Conservation (phyloP, 2,113 vertebrate genomes). For the Euleptes europaea region DNA sequence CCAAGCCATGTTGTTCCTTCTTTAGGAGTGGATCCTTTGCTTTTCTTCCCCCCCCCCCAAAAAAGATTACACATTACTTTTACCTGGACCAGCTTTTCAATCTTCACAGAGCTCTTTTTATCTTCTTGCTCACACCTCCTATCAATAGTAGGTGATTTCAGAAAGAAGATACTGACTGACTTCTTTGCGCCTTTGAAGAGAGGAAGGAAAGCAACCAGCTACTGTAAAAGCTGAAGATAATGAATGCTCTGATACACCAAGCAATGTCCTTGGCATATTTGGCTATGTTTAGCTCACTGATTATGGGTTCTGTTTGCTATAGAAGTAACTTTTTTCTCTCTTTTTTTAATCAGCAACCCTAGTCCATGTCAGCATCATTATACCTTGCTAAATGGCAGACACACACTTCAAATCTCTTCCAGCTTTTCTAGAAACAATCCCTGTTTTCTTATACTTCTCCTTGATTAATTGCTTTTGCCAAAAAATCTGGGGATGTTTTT, state of each 20-base stretch:
- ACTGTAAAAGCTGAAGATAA: not conserved
- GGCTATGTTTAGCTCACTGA: slow-evolving; percentile 9
- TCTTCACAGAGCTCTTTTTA: not conserved
- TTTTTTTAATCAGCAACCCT: not conserved
- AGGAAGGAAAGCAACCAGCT: not conserved
- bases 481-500: not conserved
- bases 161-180: not conserved
- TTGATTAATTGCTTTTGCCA: not conserved
- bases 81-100: not conserved
- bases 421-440: not conserved
- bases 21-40: not conserved
- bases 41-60: not conserved
- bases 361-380: not conserved
- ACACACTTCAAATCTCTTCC: no score
- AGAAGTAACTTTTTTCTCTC: not conserved
- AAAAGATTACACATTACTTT: not conserved
- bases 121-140: not conserved
- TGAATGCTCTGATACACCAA: slow-evolving; percentile 4
- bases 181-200: slow-evolving; percentile 12
- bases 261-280: slow-evolving; percentile 1
- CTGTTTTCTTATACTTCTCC: not conserved
- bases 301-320: slow-evolving; percentile 12
- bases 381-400: slow-evolving; percentile 3
- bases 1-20: not conserved
- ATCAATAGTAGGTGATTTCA: not conserved